phyloP scores from a whole-genome alignment of 64 coral and sea anemone genomes.

The Pocillopora verrucosa region DNA sequence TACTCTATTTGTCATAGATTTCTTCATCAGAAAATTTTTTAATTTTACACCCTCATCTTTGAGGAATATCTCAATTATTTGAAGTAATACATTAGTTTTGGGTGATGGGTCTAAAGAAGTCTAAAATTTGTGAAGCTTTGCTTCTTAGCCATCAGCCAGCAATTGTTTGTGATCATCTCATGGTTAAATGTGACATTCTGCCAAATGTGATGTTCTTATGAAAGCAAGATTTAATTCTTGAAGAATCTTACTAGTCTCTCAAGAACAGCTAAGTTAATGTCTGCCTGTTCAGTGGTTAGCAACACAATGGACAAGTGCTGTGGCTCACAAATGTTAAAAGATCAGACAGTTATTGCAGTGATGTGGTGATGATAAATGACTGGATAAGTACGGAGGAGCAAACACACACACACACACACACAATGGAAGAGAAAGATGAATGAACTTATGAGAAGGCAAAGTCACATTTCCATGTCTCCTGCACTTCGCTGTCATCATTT shows the following conservation, averaged over 20 bases:
- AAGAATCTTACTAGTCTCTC: constrained; percentile 6
- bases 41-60: too few relatives aligned
- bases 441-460: constrained; percentile 18
- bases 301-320: neutral
- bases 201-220: constrained; percentile 3
- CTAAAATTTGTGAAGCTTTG: neutral
- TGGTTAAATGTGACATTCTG: neutral
- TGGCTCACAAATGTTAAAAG: neutral
- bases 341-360: neutral
- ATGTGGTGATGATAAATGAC: neutral
- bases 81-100: too few relatives aligned
- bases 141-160: constrained; percentile 60
- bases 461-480: constrained; percentile 58
- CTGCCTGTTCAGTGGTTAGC: neutral
- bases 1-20: too few relatives aligned
- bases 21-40: too few relatives aligned
- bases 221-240: constrained; percentile 19
- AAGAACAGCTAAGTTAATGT: neutral
- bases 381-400: neutral
- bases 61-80: too few relatives aligned
- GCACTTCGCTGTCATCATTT: constrained; percentile 98
- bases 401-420: constrained; percentile 18
- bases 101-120: too few relatives aligned
- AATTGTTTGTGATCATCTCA: constrained; percentile 22
- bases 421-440: neutral